phyloP scores from a whole-genome alignment of 2,113 vertebrate genomes.

The Tachysurus fulvidraco region DNA sequence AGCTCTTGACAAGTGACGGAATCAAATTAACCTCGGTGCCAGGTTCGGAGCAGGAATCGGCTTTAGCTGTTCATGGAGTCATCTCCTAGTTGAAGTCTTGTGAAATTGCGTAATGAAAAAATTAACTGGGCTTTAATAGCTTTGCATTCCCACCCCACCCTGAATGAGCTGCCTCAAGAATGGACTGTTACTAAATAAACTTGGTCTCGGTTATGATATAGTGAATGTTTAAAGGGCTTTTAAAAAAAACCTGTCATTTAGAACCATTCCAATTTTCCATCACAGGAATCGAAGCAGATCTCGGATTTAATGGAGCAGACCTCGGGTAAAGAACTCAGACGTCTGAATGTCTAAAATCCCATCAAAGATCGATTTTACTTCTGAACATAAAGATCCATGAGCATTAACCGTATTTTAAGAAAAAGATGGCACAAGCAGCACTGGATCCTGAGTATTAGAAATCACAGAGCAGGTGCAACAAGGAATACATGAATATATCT shows the following conservation, averaged over 20 bases:
- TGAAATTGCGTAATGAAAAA: conserved; percentile 53
- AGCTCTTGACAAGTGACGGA: conserved; percentile 55
- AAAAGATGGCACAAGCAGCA: neutral
- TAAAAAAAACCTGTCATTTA: neutral
- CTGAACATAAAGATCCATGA: neutral
- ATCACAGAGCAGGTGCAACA: conserved; percentile 28
- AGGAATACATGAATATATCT: conserved; percentile 42
- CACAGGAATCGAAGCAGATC: neutral
- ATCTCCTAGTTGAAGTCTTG: conserved; percentile 32
- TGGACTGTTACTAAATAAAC: conserved; percentile 28
- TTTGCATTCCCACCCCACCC: conserved; percentile 26
- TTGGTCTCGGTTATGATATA: conserved; percentile 26
- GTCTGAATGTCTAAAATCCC: neutral
- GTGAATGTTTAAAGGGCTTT: conserved; percentile 11
- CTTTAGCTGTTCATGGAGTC: conserved; percentile 49
- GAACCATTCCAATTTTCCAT: neutral
- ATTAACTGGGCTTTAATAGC: conserved; percentile 53
- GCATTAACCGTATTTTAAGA: conserved; percentile 4
- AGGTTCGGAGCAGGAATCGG: conserved; percentile 40
- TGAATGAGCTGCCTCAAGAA: conserved; percentile 33
- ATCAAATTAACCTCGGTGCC: conserved; percentile 52
- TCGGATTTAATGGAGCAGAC: neutral
- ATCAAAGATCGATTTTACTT: neutral
- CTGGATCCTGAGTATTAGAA: conserved; percentile 31
- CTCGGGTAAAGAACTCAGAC: neutral